Conservation (phyloP, 2,113 vertebrate species). For the Glaucomys volans region DNA sequence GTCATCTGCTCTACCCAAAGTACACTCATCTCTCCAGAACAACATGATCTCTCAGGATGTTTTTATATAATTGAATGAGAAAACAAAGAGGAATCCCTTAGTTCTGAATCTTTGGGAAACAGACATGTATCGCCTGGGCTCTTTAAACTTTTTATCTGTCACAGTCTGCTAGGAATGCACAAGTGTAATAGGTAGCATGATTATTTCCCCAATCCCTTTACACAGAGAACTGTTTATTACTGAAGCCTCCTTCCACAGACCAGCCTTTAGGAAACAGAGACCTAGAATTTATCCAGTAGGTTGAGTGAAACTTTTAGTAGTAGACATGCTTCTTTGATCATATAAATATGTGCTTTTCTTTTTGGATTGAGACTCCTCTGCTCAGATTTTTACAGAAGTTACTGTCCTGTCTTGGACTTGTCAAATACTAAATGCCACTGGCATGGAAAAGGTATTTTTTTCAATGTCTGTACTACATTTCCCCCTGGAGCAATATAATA, state of each 20-base stretch:
- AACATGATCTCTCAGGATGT: neutral
- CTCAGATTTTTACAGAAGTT: neutral
- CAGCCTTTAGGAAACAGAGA: neutral
- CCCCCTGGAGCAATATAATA: neutral
- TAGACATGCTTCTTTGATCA: neutral
- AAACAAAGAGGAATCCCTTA: neutral
- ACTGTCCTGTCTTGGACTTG: neutral
- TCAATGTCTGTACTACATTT: neutral
- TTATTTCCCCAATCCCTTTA: neutral
- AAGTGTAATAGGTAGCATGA: neutral
- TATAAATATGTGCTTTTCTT: neutral
- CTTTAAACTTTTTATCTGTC: neutral
- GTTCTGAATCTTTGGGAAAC: neutral
- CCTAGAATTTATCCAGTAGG: neutral
- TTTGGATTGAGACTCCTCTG: neutral
- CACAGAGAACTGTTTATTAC: neutral
- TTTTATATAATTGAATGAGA: slow-evolving; percentile 16
- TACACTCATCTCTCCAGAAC: neutral
- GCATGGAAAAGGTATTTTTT: neutral
- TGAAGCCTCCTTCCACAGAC: neutral
- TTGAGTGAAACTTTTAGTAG: neutral
- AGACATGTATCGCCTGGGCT: neutral
- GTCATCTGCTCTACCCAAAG: neutral
- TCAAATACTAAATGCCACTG: neutral
- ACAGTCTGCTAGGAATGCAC: neutral